phyloP scores from a whole-genome alignment of 1,140 invertebrate species.

The Aphidius gifuensis region DNA sequence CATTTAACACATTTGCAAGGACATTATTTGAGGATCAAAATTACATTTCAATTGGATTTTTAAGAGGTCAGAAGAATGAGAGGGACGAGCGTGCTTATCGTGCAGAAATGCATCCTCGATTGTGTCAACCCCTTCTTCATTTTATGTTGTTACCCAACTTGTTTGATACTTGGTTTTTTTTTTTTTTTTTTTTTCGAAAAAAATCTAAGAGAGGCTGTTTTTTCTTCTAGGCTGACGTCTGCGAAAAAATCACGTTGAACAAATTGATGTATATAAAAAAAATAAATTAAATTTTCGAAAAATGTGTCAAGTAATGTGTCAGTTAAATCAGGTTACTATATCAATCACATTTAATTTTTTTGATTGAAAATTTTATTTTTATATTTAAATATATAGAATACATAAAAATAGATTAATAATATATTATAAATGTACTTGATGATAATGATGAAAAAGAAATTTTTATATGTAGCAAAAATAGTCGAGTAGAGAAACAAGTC shows the following conservation, averaged over 20 bases:
- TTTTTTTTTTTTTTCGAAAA: background rate
- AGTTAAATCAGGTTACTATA: slow-evolving; percentile 30
- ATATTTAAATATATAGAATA: background rate
- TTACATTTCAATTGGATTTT: slow-evolving; percentile 8
- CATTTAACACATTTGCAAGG: no score
- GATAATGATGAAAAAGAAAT: slow-evolving; percentile 9
- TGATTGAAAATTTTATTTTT: slow-evolving; percentile 3
- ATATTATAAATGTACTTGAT: slow-evolving; percentile 10
- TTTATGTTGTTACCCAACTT: slow-evolving; percentile 6
- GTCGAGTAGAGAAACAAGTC: slow-evolving; percentile 28
- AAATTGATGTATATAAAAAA: background rate
- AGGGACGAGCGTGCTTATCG: slow-evolving; percentile 53
- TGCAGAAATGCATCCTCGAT: slow-evolving; percentile 35
- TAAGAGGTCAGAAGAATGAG: slow-evolving; percentile 41
- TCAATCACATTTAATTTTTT: slow-evolving; percentile 1
- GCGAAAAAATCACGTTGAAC: slow-evolving; percentile 41
- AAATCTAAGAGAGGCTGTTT: slow-evolving; percentile 9
- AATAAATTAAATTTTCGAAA: background rate
- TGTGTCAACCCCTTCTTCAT: slow-evolving; percentile 1
- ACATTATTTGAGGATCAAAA: no score
- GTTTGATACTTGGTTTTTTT: background rate
- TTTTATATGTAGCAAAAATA: slow-evolving; percentile 22
- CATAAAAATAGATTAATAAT: slow-evolving; percentile 5
- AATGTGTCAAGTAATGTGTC: slow-evolving; percentile 33
- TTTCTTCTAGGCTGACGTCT: slow-evolving; percentile 37